phyloP scores from a whole-genome alignment of 53 echinoderm and acorn worm species.

The Echinarachnius parma region DNA sequence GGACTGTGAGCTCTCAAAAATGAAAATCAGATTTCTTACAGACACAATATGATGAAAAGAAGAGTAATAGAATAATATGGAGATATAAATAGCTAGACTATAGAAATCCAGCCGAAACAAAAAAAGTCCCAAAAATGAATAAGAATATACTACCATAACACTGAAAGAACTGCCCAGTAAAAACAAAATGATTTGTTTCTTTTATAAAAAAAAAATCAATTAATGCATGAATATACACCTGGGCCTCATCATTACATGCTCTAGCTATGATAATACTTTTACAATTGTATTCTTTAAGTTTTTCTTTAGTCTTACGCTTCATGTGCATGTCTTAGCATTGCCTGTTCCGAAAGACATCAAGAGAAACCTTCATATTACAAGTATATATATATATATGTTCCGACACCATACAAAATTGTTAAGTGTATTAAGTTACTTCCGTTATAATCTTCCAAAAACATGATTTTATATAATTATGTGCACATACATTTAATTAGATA shows the following conservation, averaged over 20 bases:
- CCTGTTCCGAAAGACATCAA: constrained; percentile 18
- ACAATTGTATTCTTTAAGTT: too few species aligned
- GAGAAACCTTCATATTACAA: constrained; percentile 6
- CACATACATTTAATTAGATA: too few species aligned
- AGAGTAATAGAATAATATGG: not conserved
- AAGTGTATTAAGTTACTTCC: too few species aligned
- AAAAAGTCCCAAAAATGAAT: not conserved
- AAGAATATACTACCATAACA: not conserved
- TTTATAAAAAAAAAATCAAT: constrained; percentile 3
- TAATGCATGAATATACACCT: constrained; percentile 26
- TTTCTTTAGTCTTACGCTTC: constrained; percentile 9
- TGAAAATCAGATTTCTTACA: constrained; percentile 19
- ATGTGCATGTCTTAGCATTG: constrained; percentile 36
- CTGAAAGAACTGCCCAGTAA: constrained; percentile 31
- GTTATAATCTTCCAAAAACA: too few species aligned
- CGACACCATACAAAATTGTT: too few species aligned
- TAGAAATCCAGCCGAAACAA: not conserved
- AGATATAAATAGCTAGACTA: constrained; percentile 5
- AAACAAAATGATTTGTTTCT: not conserved
- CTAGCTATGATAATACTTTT: not conserved
- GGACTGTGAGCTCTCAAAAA: constrained; percentile 44
- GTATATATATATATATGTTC: too few species aligned
- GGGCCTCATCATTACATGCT: constrained; percentile 24
- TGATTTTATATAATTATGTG: too few species aligned
- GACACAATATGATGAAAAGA: too few species aligned